Evolutionary conservation across 2,797 vertebrate genomes (phyloP), one percentile per base, ranked within the genome.

Genomic region (Allobates femoralis): DNA sequence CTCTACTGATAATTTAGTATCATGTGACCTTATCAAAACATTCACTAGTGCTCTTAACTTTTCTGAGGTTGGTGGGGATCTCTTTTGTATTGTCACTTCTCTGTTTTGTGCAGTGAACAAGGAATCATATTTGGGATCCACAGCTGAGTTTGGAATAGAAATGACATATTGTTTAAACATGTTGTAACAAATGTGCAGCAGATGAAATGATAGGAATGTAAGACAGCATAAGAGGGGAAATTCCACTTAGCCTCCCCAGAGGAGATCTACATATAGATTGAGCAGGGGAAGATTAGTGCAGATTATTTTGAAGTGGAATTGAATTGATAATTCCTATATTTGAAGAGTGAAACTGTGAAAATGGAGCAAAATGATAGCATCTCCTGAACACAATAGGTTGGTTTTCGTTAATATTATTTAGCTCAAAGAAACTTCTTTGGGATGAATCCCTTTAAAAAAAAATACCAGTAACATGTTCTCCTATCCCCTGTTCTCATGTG

Each of bases 101-200:
- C 18, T 60, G 66, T 21, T 62, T n/a, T 69, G 18, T 34, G 81
- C 37, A 28, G 41, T 32, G 58, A 75, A 51, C 41, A 26, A 55
- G 62, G 3, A 32, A 84, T 84, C 56, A 23, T 66, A 80, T 80
- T 87, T 76, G 76, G 46, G 32, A 80, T 88, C 50, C 58, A 76
- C 56, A 67, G 58, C 75, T 76, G 60, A 55, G 55, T 76, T 84
- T 76, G 78, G 30, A 64, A 83, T 87, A 87, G 75, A 88, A 81
- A 81, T 85, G 55, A 88, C 78, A 81, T 85, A 85, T 88, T 81
- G 86, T 88, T 88, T 88, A 88, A 85, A 85, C 86, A 88, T 85
- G 86, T 79, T 85, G 58, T 85, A 81, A 88, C 82, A 81, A 85
- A 88, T 81, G 75, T 81, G 58, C 50, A 64, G 83, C 67, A 88